phyloP scores from a whole-genome alignment of 2,113 vertebrate species.

The Limanda limanda region DNA sequence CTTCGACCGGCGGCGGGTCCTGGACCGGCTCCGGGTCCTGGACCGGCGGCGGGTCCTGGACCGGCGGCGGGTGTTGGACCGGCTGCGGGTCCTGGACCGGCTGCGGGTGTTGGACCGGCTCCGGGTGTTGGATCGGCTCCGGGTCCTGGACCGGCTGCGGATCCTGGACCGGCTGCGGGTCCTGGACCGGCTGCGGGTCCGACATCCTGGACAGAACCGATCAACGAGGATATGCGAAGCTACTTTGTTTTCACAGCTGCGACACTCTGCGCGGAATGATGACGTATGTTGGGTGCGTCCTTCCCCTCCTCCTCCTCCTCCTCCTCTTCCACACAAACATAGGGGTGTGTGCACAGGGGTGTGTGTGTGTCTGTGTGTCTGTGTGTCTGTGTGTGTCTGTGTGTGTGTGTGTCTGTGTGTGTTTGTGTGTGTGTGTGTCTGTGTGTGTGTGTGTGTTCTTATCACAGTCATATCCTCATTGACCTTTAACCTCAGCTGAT shows the following conservation, averaged over 20 bases:
- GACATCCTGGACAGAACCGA: conserved; percentile 26
- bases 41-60: background rate
- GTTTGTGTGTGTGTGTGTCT: too few relatives aligned
- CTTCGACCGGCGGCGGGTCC: conserved; percentile 19
- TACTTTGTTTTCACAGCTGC: background rate
- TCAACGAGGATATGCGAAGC: rapidly evolving
- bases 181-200: conserved; percentile 21
- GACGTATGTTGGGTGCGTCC: conserved; percentile 7
- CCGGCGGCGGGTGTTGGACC: background rate
- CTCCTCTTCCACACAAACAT: too few relatives aligned
- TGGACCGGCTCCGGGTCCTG: conserved; percentile 1
- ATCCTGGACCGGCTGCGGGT: conserved; percentile 41
- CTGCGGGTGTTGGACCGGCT: background rate
- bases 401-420: too few relatives aligned
- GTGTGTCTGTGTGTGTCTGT: too few relatives aligned
- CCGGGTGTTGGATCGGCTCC: too few relatives aligned
- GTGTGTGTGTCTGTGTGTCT: too few relatives aligned
- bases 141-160: background rate
- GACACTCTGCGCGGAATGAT: conserved; percentile 5
- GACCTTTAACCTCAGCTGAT: too few relatives aligned
- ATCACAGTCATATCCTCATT: too few relatives aligned
- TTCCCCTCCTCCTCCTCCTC: too few relatives aligned
- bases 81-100: conserved; percentile 6
- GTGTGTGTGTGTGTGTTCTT: too few relatives aligned
- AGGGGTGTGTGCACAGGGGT: too few relatives aligned